These are phyloP conservation scores for Sphaerophoria taeniata DNA, from an alignment of 2,888 invertebrate species.

Conservation along the genomic window DNA sequence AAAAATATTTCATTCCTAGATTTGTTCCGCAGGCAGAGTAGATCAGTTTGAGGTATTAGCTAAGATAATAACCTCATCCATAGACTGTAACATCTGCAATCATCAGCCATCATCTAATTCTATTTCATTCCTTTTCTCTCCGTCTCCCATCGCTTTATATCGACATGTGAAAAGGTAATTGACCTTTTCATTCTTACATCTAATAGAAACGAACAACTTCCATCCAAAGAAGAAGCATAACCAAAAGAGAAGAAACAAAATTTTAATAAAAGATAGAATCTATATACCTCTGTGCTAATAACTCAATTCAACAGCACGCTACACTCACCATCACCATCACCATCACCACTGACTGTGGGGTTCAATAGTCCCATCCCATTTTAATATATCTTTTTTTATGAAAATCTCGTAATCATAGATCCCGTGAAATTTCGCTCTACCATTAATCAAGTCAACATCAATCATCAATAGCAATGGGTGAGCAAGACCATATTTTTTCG, in stretches of 20 bases:
- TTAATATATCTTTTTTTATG: slow-evolving; percentile 5
- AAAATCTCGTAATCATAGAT: slow-evolving; percentile 36
- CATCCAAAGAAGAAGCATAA: slow-evolving; percentile 17
- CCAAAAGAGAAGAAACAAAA: slow-evolving; percentile 17
- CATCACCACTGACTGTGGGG: background rate
- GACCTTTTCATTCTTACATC: slow-evolving; percentile 40
- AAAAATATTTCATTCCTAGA: background rate
- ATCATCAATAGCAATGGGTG: slow-evolving; percentile 42
- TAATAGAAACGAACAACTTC: background rate
- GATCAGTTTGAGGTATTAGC: background rate
- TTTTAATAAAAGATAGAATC: slow-evolving; percentile 47
- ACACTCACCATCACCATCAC: background rate
- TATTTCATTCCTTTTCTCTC: slow-evolving; percentile 9
- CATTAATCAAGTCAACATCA: slow-evolving; percentile 44
- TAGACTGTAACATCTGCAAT: slow-evolving; percentile 51
- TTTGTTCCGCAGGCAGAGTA: slow-evolving; percentile 6
- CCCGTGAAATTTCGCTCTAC: slow-evolving; percentile 35
- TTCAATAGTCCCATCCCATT: slow-evolving; percentile 49
- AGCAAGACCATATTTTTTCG: background rate
- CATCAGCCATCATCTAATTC: slow-evolving; percentile 42
- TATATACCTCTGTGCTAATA: slow-evolving; percentile 28
- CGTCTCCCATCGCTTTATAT: background rate
- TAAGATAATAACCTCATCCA: background rate
- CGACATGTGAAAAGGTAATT: slow-evolving; percentile 40
- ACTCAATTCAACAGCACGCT: slow-evolving; percentile 56